Evolutionary conservation across 2,888 invertebrate genomes (phyloP), one percentile per base, ranked within the genome.

Genomic region (Caenorhabditis sp.): DNA sequence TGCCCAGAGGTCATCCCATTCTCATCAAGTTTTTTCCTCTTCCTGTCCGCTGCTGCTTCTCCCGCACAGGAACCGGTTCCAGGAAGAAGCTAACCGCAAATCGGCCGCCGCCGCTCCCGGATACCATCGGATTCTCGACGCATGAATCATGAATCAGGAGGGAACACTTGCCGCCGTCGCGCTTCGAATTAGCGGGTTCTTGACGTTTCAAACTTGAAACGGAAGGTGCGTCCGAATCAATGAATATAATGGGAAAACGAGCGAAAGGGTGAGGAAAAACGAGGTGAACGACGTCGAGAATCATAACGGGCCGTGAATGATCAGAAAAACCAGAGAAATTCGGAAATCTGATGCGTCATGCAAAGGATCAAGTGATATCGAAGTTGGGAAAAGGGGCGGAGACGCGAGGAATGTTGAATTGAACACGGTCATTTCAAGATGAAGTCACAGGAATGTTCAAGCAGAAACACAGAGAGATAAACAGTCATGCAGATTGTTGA

Each of bases 11-110:
- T 68, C 68, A 68, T 58, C 58, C 58, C 48, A 58, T 58, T 66
- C 68, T 56, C 68, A 68, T 68, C 68, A 68, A 68, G 68, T 68
- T 68, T 68, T 68, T 66, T 52, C 48, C 56, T 22, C 58, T 41
- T 55, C 55, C 66, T 48, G 45, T 32, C 55, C 26, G 50, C 43
- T 45, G n/a, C 35, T 27, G 7, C 48, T 58, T 48, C 45, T 39
- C 41, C 30, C 15, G 39, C 30, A 30, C 30, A 56, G 37, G n/a
- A 66, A 66, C 66, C 66, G 58, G 66, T 66, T 48, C 15, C 26
- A 13, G 27, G 50, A 32, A 52, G 50, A 32, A 27, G 52, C 39
- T 41, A 56, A 59, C 50, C 50, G 68, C 56, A 68, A 68, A 45
- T 48, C 27, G 20, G 50, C 48, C 26, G 48, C 27, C 41, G 32